Evolutionary conservation across 2,888 invertebrate genomes (phyloP), one percentile per base, ranked within the genome.

Genomic region (Theodoxus fluviatilis): DNA sequence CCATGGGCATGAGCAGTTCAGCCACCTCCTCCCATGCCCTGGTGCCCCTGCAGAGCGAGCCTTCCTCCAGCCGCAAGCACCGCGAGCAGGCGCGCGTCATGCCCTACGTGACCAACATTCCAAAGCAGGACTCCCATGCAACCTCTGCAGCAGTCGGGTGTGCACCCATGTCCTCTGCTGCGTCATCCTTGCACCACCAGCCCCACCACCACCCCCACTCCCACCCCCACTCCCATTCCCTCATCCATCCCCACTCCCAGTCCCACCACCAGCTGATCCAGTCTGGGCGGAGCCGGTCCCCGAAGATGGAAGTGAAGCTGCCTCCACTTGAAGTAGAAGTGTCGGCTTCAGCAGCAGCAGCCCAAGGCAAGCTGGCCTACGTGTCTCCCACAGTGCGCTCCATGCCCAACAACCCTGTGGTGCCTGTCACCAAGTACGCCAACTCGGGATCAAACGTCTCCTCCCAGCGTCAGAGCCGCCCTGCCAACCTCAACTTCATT

Each of bases 291-390:
- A 70, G 69, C 38, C 75, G 75, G 33, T 79, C 80, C 67, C 80
- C 81, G 1, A 76, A 81, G 59, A 73, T 72, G 25, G 81, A 81
- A 70, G 75, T 79, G 12, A 75, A 79, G 47, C 71, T 79, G 15
- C 79, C 79, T 12, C 78, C 78, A 0, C 74, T 80, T 43, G 81
- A 82, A 38, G 73, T 81, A 25, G 80, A 81, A 63, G 75, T 81
- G 28, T 82, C 82, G 68, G 79, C 82, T 43, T 80, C 78, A 33
- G 74, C 80, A 66, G 76, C 82, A 28, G 80, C 81, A 31, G 78
- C 80, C 22, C 83, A 83, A 63, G 82, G 83, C 31, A 83, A 83
- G 68, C 74, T 83, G 63, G 83, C 83, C 0, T 83, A 81, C 68
- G 82, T 83, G 22, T 83, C 83, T 0, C 83, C 83, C 2, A 83